Base-by-base conservation (phyloP, 2,888 invertebrate genomes). In the Cerastis rubricosa region DNA sequence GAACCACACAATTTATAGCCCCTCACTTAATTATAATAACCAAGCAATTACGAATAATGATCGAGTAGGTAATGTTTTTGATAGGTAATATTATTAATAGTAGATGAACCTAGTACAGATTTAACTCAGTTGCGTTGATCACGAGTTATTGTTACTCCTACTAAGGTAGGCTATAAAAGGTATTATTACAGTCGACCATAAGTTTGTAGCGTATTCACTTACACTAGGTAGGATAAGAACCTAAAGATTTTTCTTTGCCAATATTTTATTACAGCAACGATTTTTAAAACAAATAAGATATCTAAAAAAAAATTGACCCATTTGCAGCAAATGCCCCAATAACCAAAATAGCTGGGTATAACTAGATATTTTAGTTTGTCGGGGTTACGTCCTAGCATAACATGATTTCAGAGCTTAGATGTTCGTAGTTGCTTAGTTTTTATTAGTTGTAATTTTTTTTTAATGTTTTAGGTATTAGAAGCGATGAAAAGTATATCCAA, bases 241-340 rank as follows among this genome's bases (percentile, higher is more conserved):
- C 25, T 6, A 59, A 22, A 12, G 8, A 59, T 40, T 25, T 61
- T 59, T 74, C 22, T 74, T 40, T 19, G 17, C 25, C 22, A 73
- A 40, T 49, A 59, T 43, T 49, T 61, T 29, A 61, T 74, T 74
- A n/a, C n/a, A 14, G 11, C 14, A 25, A 51, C 4, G n/a, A 19
- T 29, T 11, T 51, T 35, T n/a, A 3, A 75, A 51, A 51, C 19
- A 63, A n/a, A 47, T 61, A 14, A 11, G 19, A 8, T 14, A 40
- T 63, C 29, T 19, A n/a, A n/a, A 63, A 35, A 54, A 61, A 67
- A 69, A 47, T 47, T 78, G 51, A 78, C 77, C 77, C 51, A 70
- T 70, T 78, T 77, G 19, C 61, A 45, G 45, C 70, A 54, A 78
- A 63, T 78, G 78, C 63, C 51, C 68, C 51, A 77, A 47, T 78